Evolutionary conservation across 1,140 invertebrate genomes (phyloP), one percentile per base, ranked within the genome.

Genomic region (Vanessa tameamea): DNA sequence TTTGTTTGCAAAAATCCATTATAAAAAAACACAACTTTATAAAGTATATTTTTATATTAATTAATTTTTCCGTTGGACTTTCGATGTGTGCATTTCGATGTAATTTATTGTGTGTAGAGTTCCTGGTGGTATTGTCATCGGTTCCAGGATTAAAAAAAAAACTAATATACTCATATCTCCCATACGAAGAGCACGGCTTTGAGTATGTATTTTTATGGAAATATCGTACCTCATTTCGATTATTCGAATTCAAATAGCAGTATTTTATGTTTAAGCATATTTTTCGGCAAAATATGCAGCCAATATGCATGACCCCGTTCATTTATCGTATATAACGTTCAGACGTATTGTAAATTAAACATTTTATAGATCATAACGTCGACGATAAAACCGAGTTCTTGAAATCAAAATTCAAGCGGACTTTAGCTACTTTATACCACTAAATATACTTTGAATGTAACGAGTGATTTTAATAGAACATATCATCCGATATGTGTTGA

Each of bases 301-400:
- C 9, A 57, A 20, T 57, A 57, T 43, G 9, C 20, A 11, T 23
- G 53, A 57, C 53, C 53, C 53, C 3, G 12, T 57, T 26, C 2
- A 23, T 57, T 57, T 57, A 53, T 23, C 53, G 53, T 57, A 57
- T 23, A 23, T 13, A 12, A 57, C 53, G 16, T 23, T 20, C 53
- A 26, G 20, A 13, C 6, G 53, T 26, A 57, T 23, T 57, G 53
- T 57, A 57, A 57, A 57, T 57, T 57, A 57, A 57, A 57, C 53
- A 57, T 57, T 57, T 57, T 57, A 57, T 57, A 16, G 20, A 23
- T 57, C 16, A 57, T 57, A 57, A 57, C 53, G 53, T 23, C 20
- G 53, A 57, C 53, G 53, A 57, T 57, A 57, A 55, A 57, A 57
- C n/a, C 20, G 53, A 57, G 15, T 53, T 43, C 37, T 8, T 20